A percentile compares a stretch with the other conserved stretches of the same genome.
phyloP scores from a whole-genome alignment of 1,140 invertebrate genomes.

The Lethocerus indicus region DNA sequence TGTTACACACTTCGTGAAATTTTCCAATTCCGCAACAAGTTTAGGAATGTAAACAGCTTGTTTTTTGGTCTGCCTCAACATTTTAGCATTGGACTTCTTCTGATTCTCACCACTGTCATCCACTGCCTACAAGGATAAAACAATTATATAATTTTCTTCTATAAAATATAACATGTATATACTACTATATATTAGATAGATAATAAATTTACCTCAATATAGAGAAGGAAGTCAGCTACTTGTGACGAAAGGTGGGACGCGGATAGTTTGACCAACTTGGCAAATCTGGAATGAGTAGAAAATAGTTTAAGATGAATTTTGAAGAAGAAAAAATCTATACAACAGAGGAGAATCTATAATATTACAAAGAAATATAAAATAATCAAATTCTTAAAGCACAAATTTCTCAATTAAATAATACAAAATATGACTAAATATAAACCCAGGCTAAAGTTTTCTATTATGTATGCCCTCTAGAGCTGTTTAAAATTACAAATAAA shows the following conservation, averaged over 20 bases:
- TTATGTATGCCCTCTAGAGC: background rate
- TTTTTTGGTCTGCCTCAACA: conserved; percentile 15
- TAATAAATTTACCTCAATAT: conserved; percentile 15
- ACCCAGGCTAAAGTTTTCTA: background rate
- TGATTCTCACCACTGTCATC: conserved; percentile 19
- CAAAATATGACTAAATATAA: background rate
- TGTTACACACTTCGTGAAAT: conserved; percentile 18
- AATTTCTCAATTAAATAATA: background rate
- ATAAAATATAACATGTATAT: background rate
- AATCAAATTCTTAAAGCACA: background rate
- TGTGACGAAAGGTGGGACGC: conserved; percentile 16
- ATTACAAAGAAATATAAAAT: background rate
- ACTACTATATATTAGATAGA: background rate
- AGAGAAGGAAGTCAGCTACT: conserved; percentile 16
- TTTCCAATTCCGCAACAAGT: conserved; percentile 19
- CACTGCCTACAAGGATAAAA: conserved; percentile 19
- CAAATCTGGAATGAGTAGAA: conserved; percentile 17
- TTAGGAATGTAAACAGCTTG: conserved; percentile 17
- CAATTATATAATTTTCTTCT: background rate
- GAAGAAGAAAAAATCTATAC: too few species aligned
- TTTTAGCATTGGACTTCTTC: conserved; percentile 13
- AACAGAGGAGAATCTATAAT: background rate
- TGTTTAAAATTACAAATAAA: too few species aligned
- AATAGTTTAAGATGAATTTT: too few species aligned
- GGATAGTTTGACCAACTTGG: conserved; percentile 18